A percentile compares a stretch with the other conserved stretches of the same genome.
phyloP scores from a whole-genome alignment of 2,888 invertebrate species.

The Synergus itoensis region DNA sequence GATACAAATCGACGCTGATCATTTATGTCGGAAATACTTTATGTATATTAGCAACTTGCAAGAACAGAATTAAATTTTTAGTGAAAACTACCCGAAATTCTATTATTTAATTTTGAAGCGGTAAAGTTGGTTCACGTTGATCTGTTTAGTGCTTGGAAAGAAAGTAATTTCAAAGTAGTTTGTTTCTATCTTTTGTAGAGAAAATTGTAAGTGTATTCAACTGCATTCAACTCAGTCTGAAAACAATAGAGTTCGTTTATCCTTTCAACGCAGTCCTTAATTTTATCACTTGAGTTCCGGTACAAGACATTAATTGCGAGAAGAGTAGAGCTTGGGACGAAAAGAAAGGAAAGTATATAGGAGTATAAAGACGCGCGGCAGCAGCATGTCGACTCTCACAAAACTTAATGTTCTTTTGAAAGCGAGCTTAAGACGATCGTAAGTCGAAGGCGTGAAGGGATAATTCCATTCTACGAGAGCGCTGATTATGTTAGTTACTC shows the following conservation, averaged over 20 bases:
- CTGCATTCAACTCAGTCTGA: conserved; percentile 15
- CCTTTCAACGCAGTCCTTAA: conserved; percentile 37
- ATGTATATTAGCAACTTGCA: neutral
- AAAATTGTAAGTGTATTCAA: conserved; percentile 18
- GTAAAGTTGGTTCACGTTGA: neutral
- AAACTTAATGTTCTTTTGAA: conserved; percentile 41
- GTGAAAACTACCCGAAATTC: neutral
- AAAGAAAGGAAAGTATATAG: conserved; percentile 12
- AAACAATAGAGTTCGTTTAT: conserved; percentile 34
- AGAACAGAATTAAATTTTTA: neutral
- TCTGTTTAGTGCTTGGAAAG: neutral
- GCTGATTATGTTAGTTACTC: conserved; percentile 42
- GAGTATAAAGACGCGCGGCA: conserved; percentile 30
- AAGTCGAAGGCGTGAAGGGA: conserved; percentile 41
- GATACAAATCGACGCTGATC: neutral
- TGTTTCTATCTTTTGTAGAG: neutral
- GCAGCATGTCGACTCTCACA: conserved; percentile 40
- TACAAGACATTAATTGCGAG: conserved; percentile 30
- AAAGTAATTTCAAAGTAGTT: conserved; percentile 34
- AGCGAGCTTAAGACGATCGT: conserved; percentile 40
- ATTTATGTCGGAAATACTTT: neutral
- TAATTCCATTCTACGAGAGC: conserved; percentile 37
- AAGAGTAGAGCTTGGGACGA: conserved; percentile 24
- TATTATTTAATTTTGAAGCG: neutral
- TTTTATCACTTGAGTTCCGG: conserved; percentile 40